These are phyloP conservation scores for Euclidia mi DNA, from an alignment of 2,888 invertebrate genomes.

Conservation along the genomic window DNA sequence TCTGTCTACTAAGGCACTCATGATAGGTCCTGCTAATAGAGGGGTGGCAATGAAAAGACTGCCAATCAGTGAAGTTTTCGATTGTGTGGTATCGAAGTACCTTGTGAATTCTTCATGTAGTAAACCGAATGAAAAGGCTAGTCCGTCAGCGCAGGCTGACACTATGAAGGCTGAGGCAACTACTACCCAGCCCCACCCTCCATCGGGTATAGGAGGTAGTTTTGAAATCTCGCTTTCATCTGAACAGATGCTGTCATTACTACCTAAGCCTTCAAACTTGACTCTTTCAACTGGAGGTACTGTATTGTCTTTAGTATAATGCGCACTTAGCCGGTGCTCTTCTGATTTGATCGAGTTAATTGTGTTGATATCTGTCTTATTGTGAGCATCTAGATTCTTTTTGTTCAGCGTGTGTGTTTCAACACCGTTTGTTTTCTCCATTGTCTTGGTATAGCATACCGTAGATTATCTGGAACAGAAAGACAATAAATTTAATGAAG, in stretches of 20 bases:
- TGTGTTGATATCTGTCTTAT: conserved; percentile 74
- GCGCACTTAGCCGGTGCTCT: conserved; percentile 62
- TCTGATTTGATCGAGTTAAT: conserved; percentile 79
- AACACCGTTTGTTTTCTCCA: conserved; percentile 49
- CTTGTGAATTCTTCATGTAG: conserved; percentile 94
- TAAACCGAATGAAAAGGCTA: conserved; percentile 97
- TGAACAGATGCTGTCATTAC: conserved; percentile 82
- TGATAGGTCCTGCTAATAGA: conserved; percentile 94
- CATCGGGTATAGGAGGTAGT: conserved; percentile 93
- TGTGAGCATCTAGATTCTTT: conserved; percentile 37
- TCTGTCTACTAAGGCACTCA: conserved; percentile 95
- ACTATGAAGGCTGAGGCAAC: conserved; percentile 95
- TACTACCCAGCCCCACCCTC: conserved; percentile 97
- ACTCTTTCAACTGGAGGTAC: conserved; percentile 79
- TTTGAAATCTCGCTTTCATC: conserved; percentile 71
- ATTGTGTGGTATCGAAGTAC: conserved; percentile 94
- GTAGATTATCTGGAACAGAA: conserved; percentile 40
- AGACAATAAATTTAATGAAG: neutral
- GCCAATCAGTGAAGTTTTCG: conserved; percentile 96
- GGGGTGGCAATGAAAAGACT: conserved; percentile 97
- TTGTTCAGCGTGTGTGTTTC: conserved; percentile 44
- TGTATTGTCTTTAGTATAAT: conserved; percentile 64
- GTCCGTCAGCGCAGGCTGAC: conserved; percentile 97
- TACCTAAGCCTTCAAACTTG: conserved; percentile 84
- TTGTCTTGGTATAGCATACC: conserved; percentile 53